Evolutionary conservation across 64 coral and sea anemone species (phyloP), one percentile per base, ranked within the genome.

Genomic region (Montipora efflorescens): DNA sequence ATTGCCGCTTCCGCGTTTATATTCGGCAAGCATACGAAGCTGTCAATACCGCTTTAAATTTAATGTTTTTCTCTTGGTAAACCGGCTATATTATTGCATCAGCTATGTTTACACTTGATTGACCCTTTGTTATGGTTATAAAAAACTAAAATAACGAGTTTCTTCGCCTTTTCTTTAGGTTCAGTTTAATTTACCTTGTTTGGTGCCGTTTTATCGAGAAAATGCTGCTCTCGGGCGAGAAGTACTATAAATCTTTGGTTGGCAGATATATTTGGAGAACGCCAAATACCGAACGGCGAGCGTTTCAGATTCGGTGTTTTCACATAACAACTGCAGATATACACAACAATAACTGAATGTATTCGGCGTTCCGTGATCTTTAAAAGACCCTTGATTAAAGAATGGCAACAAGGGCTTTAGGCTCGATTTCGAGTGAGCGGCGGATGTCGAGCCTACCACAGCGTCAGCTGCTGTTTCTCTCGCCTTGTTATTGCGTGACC

Each of bases 51-150:
- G 12, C 22, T 53, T 45, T 0, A 47, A 18, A 16, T 67, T 11
- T 11, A 68, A 15, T 69, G 59, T 23, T n/a, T 83, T 71, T 3
- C 45, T 4, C 45, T 66, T 12, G 47, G 62, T n/a, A 72, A 86
- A 71, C n/a, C 82, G 9, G 9, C 47, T 44, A n/a, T 23, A 50
- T 22, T 86, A 70, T 86, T 86, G 82, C 82, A 86, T 86, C 82
- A 86, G 82, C 62, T 45, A 59, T 47, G 18, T 5, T 9, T 71
- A 12, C 43, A 43, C 36, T 36, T 36, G 36, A 36, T 7, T 81
- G 51, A 5, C 8, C 28, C 51, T 48, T 48, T 45, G 13, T 86
- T 86, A 4, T 84, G 23, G 67, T 70, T 86, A 86, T 86, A 59
- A 49, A 68, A 86, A 83, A 12, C 61, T 64, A 15, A 15, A 64